phyloP scores from a whole-genome alignment of 2,113 vertebrate genomes.

The Formicarius rufipectus region DNA sequence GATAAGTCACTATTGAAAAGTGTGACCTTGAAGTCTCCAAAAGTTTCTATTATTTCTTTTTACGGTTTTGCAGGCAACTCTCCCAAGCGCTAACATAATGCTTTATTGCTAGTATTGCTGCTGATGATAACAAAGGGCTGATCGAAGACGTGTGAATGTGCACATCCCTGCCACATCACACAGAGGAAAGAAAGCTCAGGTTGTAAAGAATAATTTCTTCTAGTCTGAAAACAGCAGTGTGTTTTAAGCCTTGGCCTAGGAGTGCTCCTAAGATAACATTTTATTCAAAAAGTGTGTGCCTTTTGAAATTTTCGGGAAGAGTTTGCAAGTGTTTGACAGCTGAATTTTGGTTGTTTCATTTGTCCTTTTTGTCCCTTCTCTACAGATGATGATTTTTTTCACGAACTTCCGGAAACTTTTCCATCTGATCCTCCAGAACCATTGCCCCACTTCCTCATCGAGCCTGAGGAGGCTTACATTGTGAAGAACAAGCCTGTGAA shows the following conservation, averaged over 20 bases:
- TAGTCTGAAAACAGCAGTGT: background rate
- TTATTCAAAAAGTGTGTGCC: background rate
- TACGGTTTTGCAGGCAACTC: background rate
- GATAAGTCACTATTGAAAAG: background rate
- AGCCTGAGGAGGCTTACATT: slow-evolving; percentile 94
- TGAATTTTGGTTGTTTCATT: background rate
- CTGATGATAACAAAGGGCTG: background rate
- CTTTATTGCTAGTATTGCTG: background rate
- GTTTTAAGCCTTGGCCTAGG: background rate
- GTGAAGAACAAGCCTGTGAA: slow-evolving; percentile 95
- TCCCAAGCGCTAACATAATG: background rate
- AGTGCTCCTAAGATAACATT: background rate
- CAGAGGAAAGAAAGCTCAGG: background rate
- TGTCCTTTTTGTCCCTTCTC: slow-evolving; percentile 18
- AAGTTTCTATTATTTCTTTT: slow-evolving; percentile 41
- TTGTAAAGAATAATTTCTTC: background rate
- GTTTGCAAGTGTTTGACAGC: background rate
- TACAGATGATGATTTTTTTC: slow-evolving; percentile 92
- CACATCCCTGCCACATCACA: background rate
- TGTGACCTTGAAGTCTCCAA: slow-evolving; percentile 26
- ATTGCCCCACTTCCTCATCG: slow-evolving; percentile 92
- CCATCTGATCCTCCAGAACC: slow-evolving; percentile 95
- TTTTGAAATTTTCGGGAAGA: background rate
- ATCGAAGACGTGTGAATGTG: background rate
- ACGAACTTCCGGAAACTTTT: slow-evolving; percentile 95